These are phyloP conservation scores for Piscicola geometra DNA, from an alignment of 2,888 invertebrate genomes.

Conservation along the genomic window DNA sequence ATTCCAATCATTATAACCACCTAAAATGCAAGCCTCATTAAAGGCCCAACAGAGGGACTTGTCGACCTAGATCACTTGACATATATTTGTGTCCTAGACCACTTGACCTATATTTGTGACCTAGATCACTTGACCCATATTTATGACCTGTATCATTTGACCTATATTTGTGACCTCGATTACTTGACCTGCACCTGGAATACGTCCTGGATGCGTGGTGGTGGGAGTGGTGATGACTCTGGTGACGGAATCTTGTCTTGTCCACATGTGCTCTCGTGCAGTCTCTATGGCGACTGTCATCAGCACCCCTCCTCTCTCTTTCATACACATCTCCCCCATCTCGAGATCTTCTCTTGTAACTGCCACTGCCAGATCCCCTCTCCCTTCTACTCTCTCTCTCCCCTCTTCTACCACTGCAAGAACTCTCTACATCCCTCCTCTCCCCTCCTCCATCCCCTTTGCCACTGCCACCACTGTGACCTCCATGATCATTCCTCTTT, in stretches of 20 bases:
- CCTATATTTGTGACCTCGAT: too few species aligned
- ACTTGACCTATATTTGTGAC: too few species aligned
- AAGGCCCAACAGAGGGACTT: too few species aligned
- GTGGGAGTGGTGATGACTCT: too few species aligned
- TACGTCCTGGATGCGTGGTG: too few species aligned
- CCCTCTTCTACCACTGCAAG: background rate
- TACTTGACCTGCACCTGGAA: too few species aligned
- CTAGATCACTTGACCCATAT: too few species aligned
- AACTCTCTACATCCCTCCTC: background rate
- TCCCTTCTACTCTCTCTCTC: background rate
- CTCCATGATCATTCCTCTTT: background rate
- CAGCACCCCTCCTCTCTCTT: background rate
- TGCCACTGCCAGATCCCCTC: background rate
- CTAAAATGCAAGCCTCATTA: background rate
- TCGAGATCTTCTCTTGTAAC: background rate
- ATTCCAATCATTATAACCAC: slow-evolving; percentile 30
- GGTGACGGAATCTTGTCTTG: too few species aligned
- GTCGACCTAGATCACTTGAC: too few species aligned
- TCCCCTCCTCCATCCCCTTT: background rate
- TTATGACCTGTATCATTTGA: too few species aligned
- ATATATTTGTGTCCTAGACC: too few species aligned
- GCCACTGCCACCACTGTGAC: background rate
- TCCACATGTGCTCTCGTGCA: too few species aligned
- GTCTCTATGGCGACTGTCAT: background rate
- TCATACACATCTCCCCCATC: background rate